Evolutionary conservation across 1,140 invertebrate species (phyloP), one percentile per base, ranked within the genome.

Genomic region (Drosophila arizonae): DNA sequence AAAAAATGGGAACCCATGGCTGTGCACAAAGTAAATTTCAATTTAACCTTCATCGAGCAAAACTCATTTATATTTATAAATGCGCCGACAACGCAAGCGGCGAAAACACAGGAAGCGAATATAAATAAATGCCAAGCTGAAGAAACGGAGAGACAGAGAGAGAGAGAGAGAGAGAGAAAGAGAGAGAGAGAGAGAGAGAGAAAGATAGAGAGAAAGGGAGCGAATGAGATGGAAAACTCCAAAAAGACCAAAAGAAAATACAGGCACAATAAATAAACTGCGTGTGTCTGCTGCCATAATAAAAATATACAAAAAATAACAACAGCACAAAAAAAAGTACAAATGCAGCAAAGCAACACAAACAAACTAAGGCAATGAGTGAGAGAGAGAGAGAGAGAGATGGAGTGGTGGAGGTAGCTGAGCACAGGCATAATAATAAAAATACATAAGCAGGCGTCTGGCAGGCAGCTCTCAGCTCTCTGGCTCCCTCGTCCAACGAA

Each of bases 11-110:
- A 79, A 63, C 64, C 71, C 80, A 62, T 68, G 17, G 28, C 46
- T 41, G 45, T 58, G 67, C 66, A 66, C 55, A 71, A 85, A 78
- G 79, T 89, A 88, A 88, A 89, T 90, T 90, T 90, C 86, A 88
- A 88, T 88, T 88, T 88, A 88, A 90, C 84, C 84, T 89, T 88
- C 86, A 85, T 90, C 86, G 85, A 85, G 77, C 66, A 77, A 77
- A 88, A 88, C 84, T 86, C 84, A 88, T 88, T 89, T 88, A 90
- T 89, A 88, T 88, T 88, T 88, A 88, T 88, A 88, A 88, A 88
- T 88, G 88, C 84, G 68, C 79, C 85, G 74, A 84, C 76, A 87
- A 88, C 68, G 68, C 50, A 68, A 39, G 58, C 66, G 51, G 43
- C 58, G 24, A 64, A 54, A 60, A 57, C 69, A 78, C 69, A 73